Base-by-base conservation (phyloP, 2,888 invertebrate species). In the Molanna angustata region DNA sequence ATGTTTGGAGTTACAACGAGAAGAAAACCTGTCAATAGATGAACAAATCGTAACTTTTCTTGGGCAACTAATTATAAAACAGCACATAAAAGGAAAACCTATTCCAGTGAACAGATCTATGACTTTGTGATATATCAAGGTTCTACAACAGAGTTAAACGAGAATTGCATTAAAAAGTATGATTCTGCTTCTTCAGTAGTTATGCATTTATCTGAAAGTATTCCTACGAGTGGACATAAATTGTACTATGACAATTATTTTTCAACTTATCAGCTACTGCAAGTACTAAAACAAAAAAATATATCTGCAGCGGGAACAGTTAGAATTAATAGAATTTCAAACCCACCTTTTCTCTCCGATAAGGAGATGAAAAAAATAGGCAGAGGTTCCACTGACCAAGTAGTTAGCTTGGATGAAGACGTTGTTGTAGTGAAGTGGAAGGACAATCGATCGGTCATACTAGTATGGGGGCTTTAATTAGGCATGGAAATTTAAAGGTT, bases 391-490 rank as follows among this genome's bases (percentile, higher is more conserved):
- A 14, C 32, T 50, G 53, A 56, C 17, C 41, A 55, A 50, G 32
- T 60, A n/a, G 48, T 47, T n/a, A 61, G 61, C 49, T 31, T 40
- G 14, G 49, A 59, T 52, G 48, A 44, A 4, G 57, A 57, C 22
- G 51, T 60, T 27, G 54, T 56, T 44, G 58, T 58, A 22, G 47
- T 61, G 9, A 62, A 63, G 55, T 64, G 64, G 64, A 54, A 62
- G 49, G 63, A 64, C 50, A 65, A 63, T 51, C 62, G 62, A 53
- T 56, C 58, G 1, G n/a, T n/a, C n/a, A n/a, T n/a, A n/a, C n/a
- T n/a, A n/a, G n/a, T n/a, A n/a, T n/a, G n/a, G n/a, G n/a, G n/a
- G n/a, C n/a, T n/a, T n/a, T n/a, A n/a, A n/a, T n/a, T n/a, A n/a
- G n/a, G n/a, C n/a, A n/a, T n/a, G n/a, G n/a, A n/a, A n/a, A n/a